A percentile compares a stretch with the other conserved stretches of the same genome.
Conservation (phyloP, 2,888 invertebrate genomes). For the Polia nebulosa region DNA sequence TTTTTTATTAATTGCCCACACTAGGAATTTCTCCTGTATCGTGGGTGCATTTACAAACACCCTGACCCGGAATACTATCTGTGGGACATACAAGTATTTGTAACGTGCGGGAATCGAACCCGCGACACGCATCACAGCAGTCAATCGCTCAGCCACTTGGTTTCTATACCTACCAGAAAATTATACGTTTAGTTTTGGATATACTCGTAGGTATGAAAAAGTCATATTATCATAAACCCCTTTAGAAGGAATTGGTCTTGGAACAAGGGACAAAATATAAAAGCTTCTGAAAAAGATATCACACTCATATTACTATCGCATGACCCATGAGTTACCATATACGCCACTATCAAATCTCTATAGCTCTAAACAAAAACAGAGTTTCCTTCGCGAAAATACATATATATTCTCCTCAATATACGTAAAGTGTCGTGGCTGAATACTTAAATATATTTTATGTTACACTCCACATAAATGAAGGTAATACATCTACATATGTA, state of each 20-base stretch:
- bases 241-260: not conserved
- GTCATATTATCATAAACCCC: not conserved
- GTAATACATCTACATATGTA: conserved; percentile 55
- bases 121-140: no score
- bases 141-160: no score
- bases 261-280: conserved; percentile 16
- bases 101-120: no score
- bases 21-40: no score
- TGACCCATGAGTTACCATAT: conserved; percentile 9
- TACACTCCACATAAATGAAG: conserved; percentile 50
- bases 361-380: conserved; percentile 30
- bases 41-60: no score
- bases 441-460: conserved; percentile 60
- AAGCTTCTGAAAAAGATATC: not conserved
- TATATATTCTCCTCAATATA: conserved; percentile 28
- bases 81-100: no score
- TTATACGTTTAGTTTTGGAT: not conserved
- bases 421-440: conserved; percentile 28
- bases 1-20: no score
- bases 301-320: not conserved
- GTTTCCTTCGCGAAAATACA: conserved; percentile 24
- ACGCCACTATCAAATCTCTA: conserved; percentile 16
- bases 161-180: not conserved
- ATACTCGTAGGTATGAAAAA: not conserved
- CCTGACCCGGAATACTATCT: no score